Conservation (phyloP, 2,888 invertebrate species). For the Lasius platythorax region DNA sequence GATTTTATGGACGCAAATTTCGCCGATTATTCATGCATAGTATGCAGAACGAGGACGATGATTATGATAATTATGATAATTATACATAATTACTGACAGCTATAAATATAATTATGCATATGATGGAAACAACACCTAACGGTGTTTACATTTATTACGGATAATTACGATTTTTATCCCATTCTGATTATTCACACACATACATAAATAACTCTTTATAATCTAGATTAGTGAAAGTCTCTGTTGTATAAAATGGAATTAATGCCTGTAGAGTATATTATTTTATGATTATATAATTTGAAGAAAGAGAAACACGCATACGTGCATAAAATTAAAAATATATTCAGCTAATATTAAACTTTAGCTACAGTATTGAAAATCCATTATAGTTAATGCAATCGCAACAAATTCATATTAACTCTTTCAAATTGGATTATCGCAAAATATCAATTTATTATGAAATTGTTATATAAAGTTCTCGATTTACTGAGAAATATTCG, state of each 20-base stretch:
- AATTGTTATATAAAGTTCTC: neutral
- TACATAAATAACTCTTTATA: neutral
- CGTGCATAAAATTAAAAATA: neutral
- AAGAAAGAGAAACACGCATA: neutral
- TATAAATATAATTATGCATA: slow-evolving; percentile 11
- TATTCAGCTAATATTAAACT: neutral
- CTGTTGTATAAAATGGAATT: neutral
- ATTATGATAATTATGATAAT: slow-evolving; percentile 11
- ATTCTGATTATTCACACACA: slow-evolving; percentile 6
- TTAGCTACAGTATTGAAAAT: neutral
- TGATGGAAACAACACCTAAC: neutral
- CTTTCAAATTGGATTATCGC: neutral
- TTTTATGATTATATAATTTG: neutral
- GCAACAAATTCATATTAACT: neutral
- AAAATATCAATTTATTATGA: neutral
- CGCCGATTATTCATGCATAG: neutral
- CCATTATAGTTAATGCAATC: neutral
- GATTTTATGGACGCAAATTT: neutral
- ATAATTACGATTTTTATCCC: slow-evolving; percentile 7
- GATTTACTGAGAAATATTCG: neutral
- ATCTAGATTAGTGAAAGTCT: slow-evolving; percentile 11
- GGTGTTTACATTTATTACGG: neutral
- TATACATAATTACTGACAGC: neutral
- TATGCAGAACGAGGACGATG: neutral
- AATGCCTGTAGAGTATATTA: neutral